These are phyloP conservation scores for Myotis davidii DNA, from an alignment of 2,113 vertebrate species.

Conservation along the genomic window DNA sequence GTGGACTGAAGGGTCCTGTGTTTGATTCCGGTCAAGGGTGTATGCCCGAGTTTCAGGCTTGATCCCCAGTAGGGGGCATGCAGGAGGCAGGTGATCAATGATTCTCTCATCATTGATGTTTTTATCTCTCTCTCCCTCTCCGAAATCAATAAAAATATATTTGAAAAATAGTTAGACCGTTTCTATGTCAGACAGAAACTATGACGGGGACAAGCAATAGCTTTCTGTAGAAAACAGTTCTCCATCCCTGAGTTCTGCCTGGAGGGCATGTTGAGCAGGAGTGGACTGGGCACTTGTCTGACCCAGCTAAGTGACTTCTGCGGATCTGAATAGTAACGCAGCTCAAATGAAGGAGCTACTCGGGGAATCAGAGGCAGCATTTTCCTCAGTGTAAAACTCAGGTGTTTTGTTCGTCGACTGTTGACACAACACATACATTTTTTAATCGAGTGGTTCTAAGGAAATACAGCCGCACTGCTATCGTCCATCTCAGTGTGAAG, in stretches of 20 bases:
- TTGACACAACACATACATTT: not conserved
- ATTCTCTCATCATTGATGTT: no score
- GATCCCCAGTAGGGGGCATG: no score
- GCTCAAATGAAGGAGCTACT: not conserved
- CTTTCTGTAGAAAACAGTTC: not conserved
- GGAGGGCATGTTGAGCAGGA: no score
- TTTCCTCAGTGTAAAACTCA: not conserved
- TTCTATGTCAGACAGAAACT: not conserved
- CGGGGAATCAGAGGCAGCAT: not conserved
- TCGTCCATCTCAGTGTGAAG: not conserved
- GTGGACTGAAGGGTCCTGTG: no score
- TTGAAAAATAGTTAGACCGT: no score
- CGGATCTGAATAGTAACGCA: not conserved
- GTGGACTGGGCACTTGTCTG: no score
- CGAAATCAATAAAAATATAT: no score
- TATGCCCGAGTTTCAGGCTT: no score
- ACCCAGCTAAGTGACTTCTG: not conserved
- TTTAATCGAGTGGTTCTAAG: not conserved
- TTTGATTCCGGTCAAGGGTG: no score
- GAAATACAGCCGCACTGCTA: not conserved
- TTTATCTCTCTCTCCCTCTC: no score
- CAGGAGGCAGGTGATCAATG: no score
- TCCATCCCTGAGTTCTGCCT: not conserved
- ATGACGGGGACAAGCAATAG: accelerated
- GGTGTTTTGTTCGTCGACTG: not conserved